Base-by-base conservation (phyloP, 1,140 invertebrate genomes). In the Stegodyphus mimosarum region DNA sequence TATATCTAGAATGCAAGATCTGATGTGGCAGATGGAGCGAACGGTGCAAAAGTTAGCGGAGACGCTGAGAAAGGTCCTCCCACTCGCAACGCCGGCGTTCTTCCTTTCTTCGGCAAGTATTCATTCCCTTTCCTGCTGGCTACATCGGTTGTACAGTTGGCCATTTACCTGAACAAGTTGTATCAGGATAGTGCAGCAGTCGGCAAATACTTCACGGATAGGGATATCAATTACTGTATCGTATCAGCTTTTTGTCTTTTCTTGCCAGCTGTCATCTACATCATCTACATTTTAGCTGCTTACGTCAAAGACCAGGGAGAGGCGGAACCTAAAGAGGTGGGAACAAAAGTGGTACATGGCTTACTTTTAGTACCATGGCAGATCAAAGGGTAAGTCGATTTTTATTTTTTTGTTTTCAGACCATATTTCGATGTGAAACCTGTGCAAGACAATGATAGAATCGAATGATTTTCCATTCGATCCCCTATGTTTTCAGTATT, bases 311-410 rank as follows among this genome's bases (percentile, higher is more conserved):
- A 87, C 48, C 80, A 86, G 7, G 87, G 87, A 49, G 75, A 87
- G 18, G 49, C 86, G 15, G 85, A 88, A 33, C 13, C 51, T 7
- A 87, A 83, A 7, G 86, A 87, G 48, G 72, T 88, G 15, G 74
- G 71, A 0, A 89, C 88, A 5, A 87, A 87, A 64, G 80, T 87
- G n/a, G 87, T 89, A 7, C 84, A 89, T 50, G 88, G 87, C 55
- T 15, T 88, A 18, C 52, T 89, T 13, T 71, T 89, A n/a, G 83
- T 89, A 15, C 88, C 88, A 18, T 89, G 88, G 88, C 88, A 89
- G 77, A 89, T 89, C 15, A 89, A 89, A 79, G 81, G 88, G 76
- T 88, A 87, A 18, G 79, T 50, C 63, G 55, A 60, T 1, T 60
- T 60, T 55, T 55, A 55, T 7, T 7, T 55, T 13, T n/a, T 33